Conservation (phyloP, 2,888 invertebrate species). For the Helleia helle region DNA sequence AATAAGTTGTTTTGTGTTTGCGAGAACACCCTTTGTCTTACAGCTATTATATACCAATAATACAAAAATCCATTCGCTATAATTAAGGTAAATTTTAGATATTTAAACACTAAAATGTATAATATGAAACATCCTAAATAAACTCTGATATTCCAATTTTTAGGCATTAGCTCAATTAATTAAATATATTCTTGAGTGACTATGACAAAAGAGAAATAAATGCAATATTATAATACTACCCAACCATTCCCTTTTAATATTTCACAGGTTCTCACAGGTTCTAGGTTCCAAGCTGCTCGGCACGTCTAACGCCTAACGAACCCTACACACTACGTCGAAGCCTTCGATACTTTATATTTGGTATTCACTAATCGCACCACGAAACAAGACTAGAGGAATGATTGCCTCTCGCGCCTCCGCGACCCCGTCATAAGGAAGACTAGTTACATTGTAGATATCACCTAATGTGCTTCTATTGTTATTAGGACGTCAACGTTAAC, state of each 20-base stretch:
- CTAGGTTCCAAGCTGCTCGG: conserved; percentile 68
- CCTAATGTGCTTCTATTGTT: conserved; percentile 60
- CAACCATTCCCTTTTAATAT: conserved; percentile 59
- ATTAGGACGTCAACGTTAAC: conserved; percentile 47
- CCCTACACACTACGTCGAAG: conserved; percentile 58
- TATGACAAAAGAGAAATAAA: conserved; percentile 71
- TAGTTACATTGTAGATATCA: conserved; percentile 70
- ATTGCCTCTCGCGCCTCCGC: conserved; percentile 56
- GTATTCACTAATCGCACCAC: conserved; percentile 70
- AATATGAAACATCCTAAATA: conserved; percentile 74
- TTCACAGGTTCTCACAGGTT: conserved; percentile 49
- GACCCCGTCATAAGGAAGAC: conserved; percentile 64
- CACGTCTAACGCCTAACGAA: conserved; percentile 36
- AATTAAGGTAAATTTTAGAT: conserved; percentile 74
- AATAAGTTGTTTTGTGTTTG: conserved; percentile 65
- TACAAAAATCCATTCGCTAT: conserved; percentile 73
- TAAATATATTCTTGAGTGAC: conserved; percentile 71
- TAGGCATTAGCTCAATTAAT: conserved; percentile 73
- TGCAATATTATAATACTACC: conserved; percentile 71
- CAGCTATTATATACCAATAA: conserved; percentile 68
- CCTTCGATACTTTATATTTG: conserved; percentile 69
- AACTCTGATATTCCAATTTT: conserved; percentile 74
- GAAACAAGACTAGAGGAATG: conserved; percentile 70
- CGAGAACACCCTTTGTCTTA: conserved; percentile 70
- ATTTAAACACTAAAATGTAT: conserved; percentile 74